phyloP scores from a whole-genome alignment of 2,888 invertebrate genomes.

The Steinernema scapterisci region DNA sequence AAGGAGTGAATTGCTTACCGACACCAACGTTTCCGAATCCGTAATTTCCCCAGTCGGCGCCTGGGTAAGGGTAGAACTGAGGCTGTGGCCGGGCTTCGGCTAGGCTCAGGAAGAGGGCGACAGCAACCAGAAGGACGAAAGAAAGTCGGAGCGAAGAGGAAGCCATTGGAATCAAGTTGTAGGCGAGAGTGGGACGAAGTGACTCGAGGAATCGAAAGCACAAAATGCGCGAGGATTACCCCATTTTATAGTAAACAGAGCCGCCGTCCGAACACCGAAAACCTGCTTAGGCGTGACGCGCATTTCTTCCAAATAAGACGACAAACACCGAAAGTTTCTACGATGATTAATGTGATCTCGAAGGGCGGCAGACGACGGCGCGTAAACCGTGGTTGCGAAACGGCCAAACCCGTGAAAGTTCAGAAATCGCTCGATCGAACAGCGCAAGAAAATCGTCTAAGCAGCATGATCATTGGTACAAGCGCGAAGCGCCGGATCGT shows the following conservation, averaged over 20 bases:
- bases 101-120: neutral
- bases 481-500: too few relatives aligned
- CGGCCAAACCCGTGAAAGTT: too few relatives aligned
- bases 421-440: too few relatives aligned
- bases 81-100: neutral
- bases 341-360: neutral
- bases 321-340: neutral
- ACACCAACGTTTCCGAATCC: slow-evolving; percentile 12
- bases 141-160: neutral
- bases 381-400: too few relatives aligned
- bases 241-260: slow-evolving; percentile 10
- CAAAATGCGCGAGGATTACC: neutral
- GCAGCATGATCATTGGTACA: too few relatives aligned
- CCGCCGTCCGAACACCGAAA: neutral
- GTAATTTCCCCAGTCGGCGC: slow-evolving; percentile 19
- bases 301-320: neutral
- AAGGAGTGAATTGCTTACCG: neutral
- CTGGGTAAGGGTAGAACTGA: neutral
- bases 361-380: neutral
- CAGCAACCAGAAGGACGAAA: neutral
- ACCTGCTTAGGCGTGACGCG: slow-evolving; percentile 4
- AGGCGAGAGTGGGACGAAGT: neutral
- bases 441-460: too few relatives aligned
- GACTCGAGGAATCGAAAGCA: neutral
- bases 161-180: neutral